Percentiles rank a stretch among this genome's conserved stretches.
Conservation (phyloP, 2,113 vertebrate genomes). For the Catharus minimus region DNA sequence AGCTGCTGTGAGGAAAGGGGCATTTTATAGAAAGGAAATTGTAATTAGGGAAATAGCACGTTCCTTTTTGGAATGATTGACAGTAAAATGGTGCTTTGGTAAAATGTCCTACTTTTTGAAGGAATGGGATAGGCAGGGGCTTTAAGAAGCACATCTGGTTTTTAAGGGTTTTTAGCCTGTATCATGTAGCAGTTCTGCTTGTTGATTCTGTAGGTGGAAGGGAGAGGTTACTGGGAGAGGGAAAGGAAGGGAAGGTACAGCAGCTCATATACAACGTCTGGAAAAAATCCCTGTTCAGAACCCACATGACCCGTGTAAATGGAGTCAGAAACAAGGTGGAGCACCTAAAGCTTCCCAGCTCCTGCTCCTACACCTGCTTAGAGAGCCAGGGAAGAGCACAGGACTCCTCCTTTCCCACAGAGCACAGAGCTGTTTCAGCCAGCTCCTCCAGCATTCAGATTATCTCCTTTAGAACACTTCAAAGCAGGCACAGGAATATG, state of each 20-base stretch:
- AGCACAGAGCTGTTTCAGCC: not conserved
- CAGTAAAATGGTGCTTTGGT: not conserved
- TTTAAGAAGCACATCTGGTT: not conserved
- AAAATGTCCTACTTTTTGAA: not conserved
- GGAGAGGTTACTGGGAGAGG: not conserved
- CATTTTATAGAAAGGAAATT: not conserved
- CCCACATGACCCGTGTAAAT: not conserved
- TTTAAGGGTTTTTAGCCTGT: not conserved
- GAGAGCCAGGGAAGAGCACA: not conserved
- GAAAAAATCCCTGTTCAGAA: not conserved
- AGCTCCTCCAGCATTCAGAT: not conserved
- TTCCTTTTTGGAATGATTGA: not conserved
- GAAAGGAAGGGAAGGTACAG: not conserved
- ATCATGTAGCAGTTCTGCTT: not conserved
- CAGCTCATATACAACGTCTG: not conserved
- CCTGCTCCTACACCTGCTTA: not conserved
- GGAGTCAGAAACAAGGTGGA: not conserved
- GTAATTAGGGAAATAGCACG: not conserved
- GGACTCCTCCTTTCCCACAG: not conserved
- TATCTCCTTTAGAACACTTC: not conserved
- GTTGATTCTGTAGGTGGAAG: not conserved
- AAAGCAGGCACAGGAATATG: not conserved
- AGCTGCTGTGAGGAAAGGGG: not conserved
- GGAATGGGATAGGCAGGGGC: not conserved
- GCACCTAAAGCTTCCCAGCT: not conserved